These are phyloP conservation scores for Crotalus horridus DNA, from an alignment of 2,113 vertebrate species.

Conservation along the genomic window DNA sequence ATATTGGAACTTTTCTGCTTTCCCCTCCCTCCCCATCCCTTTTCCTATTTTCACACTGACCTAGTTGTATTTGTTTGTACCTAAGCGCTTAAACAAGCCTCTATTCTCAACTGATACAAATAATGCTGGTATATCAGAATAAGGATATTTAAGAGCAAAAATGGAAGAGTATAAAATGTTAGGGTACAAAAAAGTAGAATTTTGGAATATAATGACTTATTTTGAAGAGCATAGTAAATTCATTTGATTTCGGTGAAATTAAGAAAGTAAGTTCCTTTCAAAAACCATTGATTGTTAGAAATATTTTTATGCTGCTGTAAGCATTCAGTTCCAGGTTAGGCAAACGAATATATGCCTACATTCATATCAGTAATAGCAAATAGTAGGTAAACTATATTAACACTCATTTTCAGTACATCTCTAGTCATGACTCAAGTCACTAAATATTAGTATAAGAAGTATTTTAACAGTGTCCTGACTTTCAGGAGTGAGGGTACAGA, in stretches of 20 bases:
- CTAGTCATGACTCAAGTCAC: not conserved
- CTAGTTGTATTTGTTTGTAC: not conserved
- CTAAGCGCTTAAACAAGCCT: not conserved
- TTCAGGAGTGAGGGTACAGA: too few species aligned
- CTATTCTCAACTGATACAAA: not conserved
- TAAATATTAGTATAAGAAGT: not conserved
- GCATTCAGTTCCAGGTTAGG: not conserved
- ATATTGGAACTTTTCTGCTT: not conserved
- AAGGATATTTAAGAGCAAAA: not conserved
- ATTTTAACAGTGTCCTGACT: not conserved
- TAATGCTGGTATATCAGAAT: not conserved
- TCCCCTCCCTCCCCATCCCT: not conserved
- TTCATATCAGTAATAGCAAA: not conserved
- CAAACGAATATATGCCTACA: not conserved
- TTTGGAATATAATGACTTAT: not conserved
- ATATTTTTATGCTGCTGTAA: not conserved
- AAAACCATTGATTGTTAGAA: not conserved
- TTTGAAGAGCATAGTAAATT: not conserved
- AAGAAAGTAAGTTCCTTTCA: not conserved
- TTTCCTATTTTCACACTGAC: not conserved
- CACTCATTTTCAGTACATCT: too few species aligned
- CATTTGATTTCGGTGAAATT: not conserved
- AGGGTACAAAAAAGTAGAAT: not conserved
- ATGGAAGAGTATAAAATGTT: not conserved
- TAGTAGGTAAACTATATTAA: not conserved